phyloP scores from a whole-genome alignment of 2,888 invertebrate species.

The Cyclophora albipunctata region DNA sequence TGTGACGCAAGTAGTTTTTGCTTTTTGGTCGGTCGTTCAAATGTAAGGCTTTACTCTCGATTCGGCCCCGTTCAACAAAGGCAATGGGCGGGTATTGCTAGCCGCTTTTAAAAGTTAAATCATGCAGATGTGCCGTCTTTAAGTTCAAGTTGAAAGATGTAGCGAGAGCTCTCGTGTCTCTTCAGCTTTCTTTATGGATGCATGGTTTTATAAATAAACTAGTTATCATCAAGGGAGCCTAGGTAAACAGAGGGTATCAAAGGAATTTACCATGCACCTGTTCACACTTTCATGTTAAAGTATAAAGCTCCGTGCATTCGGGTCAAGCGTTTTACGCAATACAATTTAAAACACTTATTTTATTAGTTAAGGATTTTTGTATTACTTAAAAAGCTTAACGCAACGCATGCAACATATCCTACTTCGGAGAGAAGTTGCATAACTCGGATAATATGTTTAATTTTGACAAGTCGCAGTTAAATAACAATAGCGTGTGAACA shows the following conservation, averaged over 20 bases:
- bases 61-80: constrained; percentile 41
- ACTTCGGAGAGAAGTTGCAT: constrained; percentile 40
- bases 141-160: constrained; percentile 22
- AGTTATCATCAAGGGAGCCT: no score
- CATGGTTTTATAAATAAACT: no score
- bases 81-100: constrained; percentile 34
- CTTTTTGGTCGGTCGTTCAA: constrained; percentile 35
- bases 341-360: no score
- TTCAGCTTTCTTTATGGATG: no score
- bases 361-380: no score
- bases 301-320: no score
- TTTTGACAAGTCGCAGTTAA: constrained; percentile 32
- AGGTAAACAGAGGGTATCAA: no score
- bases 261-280: no score
- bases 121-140: no score
- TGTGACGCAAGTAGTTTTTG: constrained; percentile 52
- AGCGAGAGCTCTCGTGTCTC: constrained; percentile 22
- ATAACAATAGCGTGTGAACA: constrained; percentile 55
- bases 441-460: constrained; percentile 33
- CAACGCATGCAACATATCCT: constrained; percentile 2
- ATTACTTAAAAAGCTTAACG: not conserved
- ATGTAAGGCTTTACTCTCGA: constrained; percentile 44
- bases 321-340: no score
- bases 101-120: no score
- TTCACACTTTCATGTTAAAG: no score